phyloP scores from a whole-genome alignment of 2,797 vertebrate genomes.

The Falco naumanni region DNA sequence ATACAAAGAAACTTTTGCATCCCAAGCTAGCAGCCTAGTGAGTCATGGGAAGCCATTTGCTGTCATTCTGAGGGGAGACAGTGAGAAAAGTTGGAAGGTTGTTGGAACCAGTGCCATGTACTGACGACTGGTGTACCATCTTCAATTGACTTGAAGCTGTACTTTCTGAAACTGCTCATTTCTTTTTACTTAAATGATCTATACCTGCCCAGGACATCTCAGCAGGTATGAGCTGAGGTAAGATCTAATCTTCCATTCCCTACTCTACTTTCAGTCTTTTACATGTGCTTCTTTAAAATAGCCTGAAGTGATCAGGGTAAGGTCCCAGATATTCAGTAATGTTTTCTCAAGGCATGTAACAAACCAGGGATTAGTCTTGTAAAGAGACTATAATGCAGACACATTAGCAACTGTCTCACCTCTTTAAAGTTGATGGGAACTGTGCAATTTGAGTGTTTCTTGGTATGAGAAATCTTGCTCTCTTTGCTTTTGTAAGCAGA shows the following conservation, averaged over 20 bases:
- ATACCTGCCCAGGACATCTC: not conserved
- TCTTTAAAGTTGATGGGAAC: not conserved
- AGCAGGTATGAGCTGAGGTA: not conserved
- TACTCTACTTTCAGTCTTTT: fast-evolving
- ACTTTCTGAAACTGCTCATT: not conserved
- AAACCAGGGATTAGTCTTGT: not conserved
- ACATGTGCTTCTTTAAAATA: not conserved
- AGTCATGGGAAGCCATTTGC: not conserved
- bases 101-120: not conserved
- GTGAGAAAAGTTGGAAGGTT: not conserved
- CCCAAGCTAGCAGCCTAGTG: not conserved
- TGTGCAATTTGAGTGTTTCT: not conserved
- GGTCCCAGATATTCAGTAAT: not conserved
- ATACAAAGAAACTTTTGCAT: not conserved
- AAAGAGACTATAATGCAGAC: not conserved
- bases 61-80: not conserved
- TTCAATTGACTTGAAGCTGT: not conserved
- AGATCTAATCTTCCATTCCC: not conserved
- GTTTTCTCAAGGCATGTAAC: not conserved
- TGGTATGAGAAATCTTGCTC: not conserved
- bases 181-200: not conserved
- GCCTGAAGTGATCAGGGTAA: not conserved
- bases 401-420: not conserved
- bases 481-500: not conserved
- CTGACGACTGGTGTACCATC: not conserved